Conservation (phyloP, 2,797 vertebrate genomes). For the Denticeps clupeoides region DNA sequence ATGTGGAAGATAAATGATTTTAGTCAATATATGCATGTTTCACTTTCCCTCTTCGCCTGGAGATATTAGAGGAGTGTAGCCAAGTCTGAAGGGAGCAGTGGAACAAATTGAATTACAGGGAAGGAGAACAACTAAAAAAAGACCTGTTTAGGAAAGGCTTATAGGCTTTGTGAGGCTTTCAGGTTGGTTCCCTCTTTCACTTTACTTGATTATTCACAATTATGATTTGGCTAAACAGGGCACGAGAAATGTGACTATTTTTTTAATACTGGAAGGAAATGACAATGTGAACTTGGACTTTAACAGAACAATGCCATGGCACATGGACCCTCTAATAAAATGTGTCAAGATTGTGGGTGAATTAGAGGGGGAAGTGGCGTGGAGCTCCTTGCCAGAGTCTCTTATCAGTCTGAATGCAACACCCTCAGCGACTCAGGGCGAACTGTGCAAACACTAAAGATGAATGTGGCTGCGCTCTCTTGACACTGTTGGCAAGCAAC, state of each 20-base stretch:
- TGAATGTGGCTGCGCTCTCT: not conserved
- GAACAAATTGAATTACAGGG: conserved; percentile 13
- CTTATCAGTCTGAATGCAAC: conserved; percentile 24
- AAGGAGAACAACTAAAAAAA: conserved; percentile 17
- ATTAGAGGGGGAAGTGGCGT: conserved; percentile 39
- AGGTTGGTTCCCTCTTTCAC: too few species aligned
- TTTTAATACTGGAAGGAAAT: conserved; percentile 47
- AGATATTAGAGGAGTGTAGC: not conserved
- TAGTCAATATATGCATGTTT: too few species aligned
- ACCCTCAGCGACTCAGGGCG: conserved; percentile 14
- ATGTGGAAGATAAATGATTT: too few species aligned
- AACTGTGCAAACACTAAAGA: conserved; percentile 25
- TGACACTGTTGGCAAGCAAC: not conserved
- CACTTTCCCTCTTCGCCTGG: not conserved
- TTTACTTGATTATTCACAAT: too few species aligned
- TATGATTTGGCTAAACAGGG: conserved; percentile 35
- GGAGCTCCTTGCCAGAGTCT: conserved; percentile 35
- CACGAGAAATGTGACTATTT: conserved; percentile 27
- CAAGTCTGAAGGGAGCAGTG: not conserved
- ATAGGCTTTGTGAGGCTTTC: conserved; percentile 12
- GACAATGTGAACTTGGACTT: conserved; percentile 31
- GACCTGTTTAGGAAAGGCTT: conserved; percentile 21
- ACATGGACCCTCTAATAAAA: conserved; percentile 21
- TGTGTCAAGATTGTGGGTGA: conserved; percentile 42
- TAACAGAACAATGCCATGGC: conserved; percentile 41